Percentiles rank a stretch among this genome's conserved stretches.
Conservation (phyloP, 2,113 vertebrate species). For the Pampusana beccarii region DNA sequence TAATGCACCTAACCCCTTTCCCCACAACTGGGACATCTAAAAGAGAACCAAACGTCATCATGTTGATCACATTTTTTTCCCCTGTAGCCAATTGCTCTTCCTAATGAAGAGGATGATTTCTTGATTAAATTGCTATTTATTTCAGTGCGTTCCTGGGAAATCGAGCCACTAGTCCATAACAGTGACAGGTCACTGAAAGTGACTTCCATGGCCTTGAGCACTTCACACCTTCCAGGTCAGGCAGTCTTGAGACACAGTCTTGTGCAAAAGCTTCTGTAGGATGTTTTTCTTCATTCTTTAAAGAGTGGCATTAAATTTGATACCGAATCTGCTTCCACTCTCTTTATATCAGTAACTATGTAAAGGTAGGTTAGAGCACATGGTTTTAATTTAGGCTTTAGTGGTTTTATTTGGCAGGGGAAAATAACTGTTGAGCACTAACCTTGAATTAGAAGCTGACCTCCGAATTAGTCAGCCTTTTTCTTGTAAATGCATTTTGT, state of each 20-base stretch:
- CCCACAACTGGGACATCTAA: neutral
- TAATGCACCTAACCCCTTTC: neutral
- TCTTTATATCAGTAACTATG: slow-evolving; percentile 31
- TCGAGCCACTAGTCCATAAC: neutral
- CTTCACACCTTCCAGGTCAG: neutral
- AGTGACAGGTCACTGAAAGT: neutral
- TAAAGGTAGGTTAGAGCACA: slow-evolving; percentile 36
- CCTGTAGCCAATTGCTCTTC: neutral
- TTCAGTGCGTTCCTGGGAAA: neutral
- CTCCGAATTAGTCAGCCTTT: slow-evolving; percentile 37
- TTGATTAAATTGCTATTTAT: neutral
- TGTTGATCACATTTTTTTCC: neutral
- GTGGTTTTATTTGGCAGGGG: slow-evolving; percentile 24
- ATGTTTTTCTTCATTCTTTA: neutral
- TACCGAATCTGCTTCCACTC: slow-evolving; percentile 2
- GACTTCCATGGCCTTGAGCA: neutral
- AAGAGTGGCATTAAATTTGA: neutral
- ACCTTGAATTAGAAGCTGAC: slow-evolving; percentile 66
- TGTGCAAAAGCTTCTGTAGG: neutral
- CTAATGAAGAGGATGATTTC: neutral
- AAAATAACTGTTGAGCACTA: neutral
- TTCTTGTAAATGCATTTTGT: slow-evolving; percentile 59
- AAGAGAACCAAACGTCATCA: neutral
- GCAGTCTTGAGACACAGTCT: neutral
- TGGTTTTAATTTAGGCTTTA: slow-evolving; percentile 50